Evolutionary conservation across 37 sponge, comb jelly and placozoan genomes (phyloP), one percentile per base, ranked within the genome.

Genomic region (Chondrosia reniformis): DNA sequence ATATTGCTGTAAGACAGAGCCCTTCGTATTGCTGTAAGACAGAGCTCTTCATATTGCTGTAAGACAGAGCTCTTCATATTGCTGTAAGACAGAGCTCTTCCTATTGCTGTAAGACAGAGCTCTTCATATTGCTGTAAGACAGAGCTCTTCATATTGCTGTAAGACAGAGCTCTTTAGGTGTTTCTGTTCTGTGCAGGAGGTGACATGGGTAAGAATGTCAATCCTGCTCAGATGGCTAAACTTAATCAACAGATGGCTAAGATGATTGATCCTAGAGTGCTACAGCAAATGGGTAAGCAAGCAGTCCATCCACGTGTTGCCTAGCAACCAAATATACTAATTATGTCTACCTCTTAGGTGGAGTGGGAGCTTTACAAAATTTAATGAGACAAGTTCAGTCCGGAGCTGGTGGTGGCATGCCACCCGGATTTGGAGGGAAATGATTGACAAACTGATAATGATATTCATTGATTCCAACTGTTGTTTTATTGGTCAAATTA

Each of bases 261-360:
- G 77, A 93, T 96, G 97, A 96, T 96, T 30, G 94, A 90, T 72
- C 97, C 97, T 9, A 64, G 91, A 46, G 91, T 93, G 3, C 84
- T 96, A 17, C 97, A 96, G 61, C 91, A 93, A 81, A 96, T 96
- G 97, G 97, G 97, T 94, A 65, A 57, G 90, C 36, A 25, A n/a
- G 52, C 15, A 10, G 15, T 49, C n/a, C n/a, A n/a, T n/a, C n/a
- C n/a, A n/a, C n/a, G 6, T 45, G 24, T 30, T 74, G 54, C 4
- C 8, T 31, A 74, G 54, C 25, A 71, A 63, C 28, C 65, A 34
- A 24, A 17, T 9, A 27, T 6, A 61, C 72, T 80, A 32, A 42
- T 46, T 27, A 17, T 41, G 55, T 63, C 52, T 28, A 52, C 0
- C 56, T 15, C 62, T 4, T 66, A 89, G 89, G 91, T 77, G 97